These are phyloP conservation scores for Oeneis ivallda DNA, from an alignment of 2,888 invertebrate species.

Conservation along the genomic window DNA sequence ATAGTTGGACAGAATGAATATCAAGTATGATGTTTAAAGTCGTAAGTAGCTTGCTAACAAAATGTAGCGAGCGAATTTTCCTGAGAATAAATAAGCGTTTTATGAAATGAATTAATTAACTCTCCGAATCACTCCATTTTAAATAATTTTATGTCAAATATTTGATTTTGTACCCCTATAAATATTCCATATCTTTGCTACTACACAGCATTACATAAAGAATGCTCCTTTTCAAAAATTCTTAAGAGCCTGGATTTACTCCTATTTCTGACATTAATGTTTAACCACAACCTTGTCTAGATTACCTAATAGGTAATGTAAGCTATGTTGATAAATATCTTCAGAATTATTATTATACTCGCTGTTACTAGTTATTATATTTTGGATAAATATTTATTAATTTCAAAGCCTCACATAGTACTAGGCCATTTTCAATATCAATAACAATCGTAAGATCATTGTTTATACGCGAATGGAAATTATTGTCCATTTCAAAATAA, in stretches of 20 bases:
- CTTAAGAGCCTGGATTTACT: neutral
- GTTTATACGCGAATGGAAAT: constrained; percentile 6
- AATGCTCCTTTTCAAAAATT: neutral
- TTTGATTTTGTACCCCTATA: no score
- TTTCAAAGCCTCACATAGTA: neutral
- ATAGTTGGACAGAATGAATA: no score
- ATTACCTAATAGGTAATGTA: neutral
- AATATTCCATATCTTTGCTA: no score
- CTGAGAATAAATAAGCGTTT: no score
- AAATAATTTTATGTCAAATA: no score
- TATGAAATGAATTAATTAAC: no score
- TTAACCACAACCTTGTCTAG: neutral
- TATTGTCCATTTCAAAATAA: constrained; percentile 21
- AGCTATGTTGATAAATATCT: neutral
- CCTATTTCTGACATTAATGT: neutral
- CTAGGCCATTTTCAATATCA: neutral
- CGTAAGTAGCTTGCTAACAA: no score
- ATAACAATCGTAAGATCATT: constrained; percentile 1
- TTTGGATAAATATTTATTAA: neutral
- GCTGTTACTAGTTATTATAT: no score
- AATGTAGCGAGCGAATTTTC: no score
- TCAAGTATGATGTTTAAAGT: no score
- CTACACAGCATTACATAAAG: neutral
- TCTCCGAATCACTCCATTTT: no score
- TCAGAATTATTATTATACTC: no score